These are phyloP conservation scores for Odontocolon sp. DNA, from an alignment of 2,888 invertebrate species.

Conservation along the genomic window DNA sequence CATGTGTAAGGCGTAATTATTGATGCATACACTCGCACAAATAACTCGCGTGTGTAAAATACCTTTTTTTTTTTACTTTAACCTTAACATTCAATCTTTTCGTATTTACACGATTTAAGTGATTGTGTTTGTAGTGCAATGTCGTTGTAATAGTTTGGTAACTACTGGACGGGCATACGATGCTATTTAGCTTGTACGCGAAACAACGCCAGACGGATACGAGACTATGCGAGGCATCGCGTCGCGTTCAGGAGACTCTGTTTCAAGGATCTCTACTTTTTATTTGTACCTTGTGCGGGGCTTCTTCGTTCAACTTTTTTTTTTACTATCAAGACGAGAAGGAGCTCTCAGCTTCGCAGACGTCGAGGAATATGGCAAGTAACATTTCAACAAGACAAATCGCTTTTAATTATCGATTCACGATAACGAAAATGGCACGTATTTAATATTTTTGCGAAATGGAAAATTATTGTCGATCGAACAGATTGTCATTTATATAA, in stretches of 20 bases:
- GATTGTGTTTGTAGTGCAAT: background rate
- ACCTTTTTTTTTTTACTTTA: background rate
- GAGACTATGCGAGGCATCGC: conserved; percentile 4
- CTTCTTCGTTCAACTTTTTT: conserved; percentile 10
- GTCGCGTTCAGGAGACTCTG: conserved; percentile 10
- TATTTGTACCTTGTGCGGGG: conserved; percentile 7
- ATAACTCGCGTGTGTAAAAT: background rate
- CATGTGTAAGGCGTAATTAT: conserved; percentile 28
- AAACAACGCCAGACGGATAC: conserved; percentile 14
- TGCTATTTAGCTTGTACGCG: conserved; percentile 3
- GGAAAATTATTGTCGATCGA: background rate
- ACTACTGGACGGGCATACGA: background rate
- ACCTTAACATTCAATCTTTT: background rate
- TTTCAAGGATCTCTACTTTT: conserved; percentile 64
- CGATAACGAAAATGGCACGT: too few species aligned
- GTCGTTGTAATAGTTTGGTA: background rate
- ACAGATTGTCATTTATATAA: background rate
- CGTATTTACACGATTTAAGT: background rate
- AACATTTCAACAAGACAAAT: background rate
- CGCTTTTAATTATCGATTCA: conserved; percentile 7
- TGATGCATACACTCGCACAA: background rate
- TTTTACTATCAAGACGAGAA: conserved; percentile 3
- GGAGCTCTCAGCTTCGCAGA: conserved; percentile 2
- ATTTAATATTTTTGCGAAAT: too few species aligned
- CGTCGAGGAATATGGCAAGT: conserved; percentile 42